A percentile compares a stretch with the other conserved stretches of the same genome.
Conservation (phyloP, 2,797 vertebrate genomes). For the Erithacus rubecula region DNA sequence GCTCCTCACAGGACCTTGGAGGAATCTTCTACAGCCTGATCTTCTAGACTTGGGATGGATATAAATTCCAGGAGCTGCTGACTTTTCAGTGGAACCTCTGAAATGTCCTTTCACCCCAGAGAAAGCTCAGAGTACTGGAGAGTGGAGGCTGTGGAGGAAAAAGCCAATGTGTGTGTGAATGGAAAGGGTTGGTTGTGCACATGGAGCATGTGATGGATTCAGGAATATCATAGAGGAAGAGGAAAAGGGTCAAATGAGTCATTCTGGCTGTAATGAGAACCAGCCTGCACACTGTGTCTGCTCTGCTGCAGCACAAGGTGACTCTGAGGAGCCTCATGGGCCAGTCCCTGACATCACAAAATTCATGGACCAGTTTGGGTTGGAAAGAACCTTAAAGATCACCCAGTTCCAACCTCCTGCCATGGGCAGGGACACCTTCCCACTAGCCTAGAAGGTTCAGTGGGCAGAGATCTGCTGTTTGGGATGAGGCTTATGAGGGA, state of each 20-base stretch:
- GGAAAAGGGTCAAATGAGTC: background rate
- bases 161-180: background rate
- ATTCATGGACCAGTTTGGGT: background rate
- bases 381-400: background rate
- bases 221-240: background rate
- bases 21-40: background rate
- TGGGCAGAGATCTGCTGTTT: background rate
- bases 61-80: background rate
- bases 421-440: background rate
- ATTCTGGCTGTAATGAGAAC: background rate
- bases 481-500: background rate
- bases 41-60: background rate
- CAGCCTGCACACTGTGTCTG: background rate
- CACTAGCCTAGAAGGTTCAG: background rate
- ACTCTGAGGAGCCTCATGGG: background rate
- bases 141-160: background rate
- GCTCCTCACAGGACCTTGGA: background rate
- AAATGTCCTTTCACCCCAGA: background rate
- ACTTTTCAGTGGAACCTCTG: background rate
- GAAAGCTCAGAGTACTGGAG: background rate
- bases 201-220: background rate
- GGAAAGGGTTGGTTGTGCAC: background rate
- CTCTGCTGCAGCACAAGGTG: background rate
- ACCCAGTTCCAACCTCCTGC: background rate
- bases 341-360: background rate